Conservation (phyloP, 1,140 invertebrate species). For the Pissodes strobi region DNA sequence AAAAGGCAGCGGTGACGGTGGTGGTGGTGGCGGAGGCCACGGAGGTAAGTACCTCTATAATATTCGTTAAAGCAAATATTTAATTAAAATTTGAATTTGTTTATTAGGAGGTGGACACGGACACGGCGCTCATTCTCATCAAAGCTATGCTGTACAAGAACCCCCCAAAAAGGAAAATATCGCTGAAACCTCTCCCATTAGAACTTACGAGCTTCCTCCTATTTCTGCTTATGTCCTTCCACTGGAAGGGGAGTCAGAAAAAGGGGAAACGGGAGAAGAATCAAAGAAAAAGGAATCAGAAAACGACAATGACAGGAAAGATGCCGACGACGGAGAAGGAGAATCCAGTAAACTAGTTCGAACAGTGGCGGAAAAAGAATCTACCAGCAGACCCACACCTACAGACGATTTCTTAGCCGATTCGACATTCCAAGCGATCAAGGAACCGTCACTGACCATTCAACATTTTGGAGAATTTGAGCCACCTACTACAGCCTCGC, state of each 20-base stretch:
- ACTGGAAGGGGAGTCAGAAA: slow-evolving; percentile 9
- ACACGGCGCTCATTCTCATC: slow-evolving; percentile 21
- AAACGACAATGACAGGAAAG: background rate
- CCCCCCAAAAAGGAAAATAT: background rate
- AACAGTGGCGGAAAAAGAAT: background rate
- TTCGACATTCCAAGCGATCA: background rate
- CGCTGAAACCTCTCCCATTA: background rate
- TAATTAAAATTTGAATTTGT: too few species aligned
- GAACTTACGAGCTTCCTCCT: background rate
- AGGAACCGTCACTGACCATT: too few species aligned
- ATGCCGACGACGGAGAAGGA: background rate
- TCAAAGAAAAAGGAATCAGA: background rate
- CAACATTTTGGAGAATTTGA: background rate
- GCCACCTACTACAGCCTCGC: background rate
- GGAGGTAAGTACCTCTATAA: too few species aligned
- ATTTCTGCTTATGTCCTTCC: background rate
- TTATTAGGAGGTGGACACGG: slow-evolving; percentile 7
- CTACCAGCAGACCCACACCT: background rate
- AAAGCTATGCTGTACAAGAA: slow-evolving; percentile 22
- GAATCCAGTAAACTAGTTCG: background rate
- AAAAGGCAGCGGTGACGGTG: slow-evolving; percentile 40
- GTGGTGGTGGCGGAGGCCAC: slow-evolving; percentile 25
- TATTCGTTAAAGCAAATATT: too few species aligned
- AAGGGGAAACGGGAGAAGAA: background rate
- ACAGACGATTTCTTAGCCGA: slow-evolving; percentile 12